These are phyloP conservation scores for Punctoribates punctum DNA, from an alignment of 2,888 invertebrate species.

Conservation along the genomic window DNA sequence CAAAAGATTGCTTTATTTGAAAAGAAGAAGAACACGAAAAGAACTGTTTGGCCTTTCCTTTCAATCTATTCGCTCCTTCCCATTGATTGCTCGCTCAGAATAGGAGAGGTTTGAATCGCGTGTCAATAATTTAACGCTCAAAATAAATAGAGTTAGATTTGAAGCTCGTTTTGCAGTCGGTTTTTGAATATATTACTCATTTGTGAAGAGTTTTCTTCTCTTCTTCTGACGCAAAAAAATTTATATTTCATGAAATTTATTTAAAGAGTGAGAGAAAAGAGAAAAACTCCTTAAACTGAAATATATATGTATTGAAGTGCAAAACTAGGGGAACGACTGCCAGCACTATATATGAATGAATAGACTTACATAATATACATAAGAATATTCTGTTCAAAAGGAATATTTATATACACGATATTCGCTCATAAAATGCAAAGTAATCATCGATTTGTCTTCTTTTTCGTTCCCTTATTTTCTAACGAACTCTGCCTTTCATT, in stretches of 20 bases:
- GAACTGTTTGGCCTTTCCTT: constrained; percentile 23
- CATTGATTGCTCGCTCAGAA: constrained; percentile 7
- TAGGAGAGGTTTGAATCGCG: constrained; percentile 18
- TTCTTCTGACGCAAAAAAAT: not conserved
- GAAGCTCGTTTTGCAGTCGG: constrained; percentile 9
- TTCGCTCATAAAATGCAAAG: constrained; percentile 31
- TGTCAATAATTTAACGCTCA: constrained; percentile 28
- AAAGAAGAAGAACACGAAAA: not conserved
- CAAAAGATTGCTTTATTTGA: constrained; percentile 17
- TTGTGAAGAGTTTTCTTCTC: not conserved
- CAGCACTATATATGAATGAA: not conserved
- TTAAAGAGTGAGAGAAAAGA: not conserved
- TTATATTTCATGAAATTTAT: not conserved
- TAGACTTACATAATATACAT: not conserved
- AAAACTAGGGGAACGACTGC: too few relatives aligned
- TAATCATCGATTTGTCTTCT: constrained; percentile 28
- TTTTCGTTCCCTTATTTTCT: not conserved
- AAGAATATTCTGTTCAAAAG: not conserved
- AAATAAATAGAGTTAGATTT: constrained; percentile 10
- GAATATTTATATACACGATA: not conserved
- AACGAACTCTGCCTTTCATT: constrained; percentile 33
- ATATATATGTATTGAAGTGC: too few relatives aligned
- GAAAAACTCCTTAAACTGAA: too few relatives aligned
- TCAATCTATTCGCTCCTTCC: constrained; percentile 13
- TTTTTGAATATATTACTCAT: constrained; percentile 14